Percentiles rank a stretch among this genome's conserved stretches.
These are phyloP conservation scores for Taenaris catops DNA, from an alignment of 2,888 invertebrate genomes.

Conservation along the genomic window DNA sequence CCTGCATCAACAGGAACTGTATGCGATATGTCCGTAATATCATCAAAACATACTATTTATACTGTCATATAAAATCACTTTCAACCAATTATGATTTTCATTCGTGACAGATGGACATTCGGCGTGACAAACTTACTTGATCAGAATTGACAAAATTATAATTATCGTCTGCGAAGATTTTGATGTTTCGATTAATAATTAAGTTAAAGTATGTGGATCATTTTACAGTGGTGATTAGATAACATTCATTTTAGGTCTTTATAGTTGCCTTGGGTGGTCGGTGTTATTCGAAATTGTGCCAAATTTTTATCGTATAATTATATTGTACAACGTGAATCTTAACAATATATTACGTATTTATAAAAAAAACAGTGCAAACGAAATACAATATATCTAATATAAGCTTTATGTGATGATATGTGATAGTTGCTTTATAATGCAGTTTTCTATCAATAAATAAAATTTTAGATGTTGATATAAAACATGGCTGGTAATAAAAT, in stretches of 20 bases:
- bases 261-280: constrained; percentile 41
- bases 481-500: constrained; percentile 69
- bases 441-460: too few species aligned
- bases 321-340: background rate
- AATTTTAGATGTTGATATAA: too few species aligned
- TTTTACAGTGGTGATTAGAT: constrained; percentile 20
- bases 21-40: constrained; percentile 46
- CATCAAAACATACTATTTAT: constrained; percentile 54
- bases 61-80: constrained; percentile 46
- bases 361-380: too few species aligned
- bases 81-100: constrained; percentile 40
- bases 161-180: too few species aligned
- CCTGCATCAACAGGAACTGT: constrained; percentile 39
- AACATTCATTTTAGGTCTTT: constrained; percentile 19
- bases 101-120: constrained; percentile 55
- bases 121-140: constrained; percentile 60
- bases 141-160: constrained; percentile 24
- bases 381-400: too few species aligned
- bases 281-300: constrained; percentile 40
- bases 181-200: too few species aligned
- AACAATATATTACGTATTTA: too few species aligned
- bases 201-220: background rate
- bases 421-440: too few species aligned
- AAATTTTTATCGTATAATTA: constrained; percentile 5
- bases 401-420: too few species aligned